A percentile compares a stretch with the other conserved stretches of the same genome.
phyloP scores from a whole-genome alignment of 2,888 invertebrate genomes.

The Aphidius colemani region DNA sequence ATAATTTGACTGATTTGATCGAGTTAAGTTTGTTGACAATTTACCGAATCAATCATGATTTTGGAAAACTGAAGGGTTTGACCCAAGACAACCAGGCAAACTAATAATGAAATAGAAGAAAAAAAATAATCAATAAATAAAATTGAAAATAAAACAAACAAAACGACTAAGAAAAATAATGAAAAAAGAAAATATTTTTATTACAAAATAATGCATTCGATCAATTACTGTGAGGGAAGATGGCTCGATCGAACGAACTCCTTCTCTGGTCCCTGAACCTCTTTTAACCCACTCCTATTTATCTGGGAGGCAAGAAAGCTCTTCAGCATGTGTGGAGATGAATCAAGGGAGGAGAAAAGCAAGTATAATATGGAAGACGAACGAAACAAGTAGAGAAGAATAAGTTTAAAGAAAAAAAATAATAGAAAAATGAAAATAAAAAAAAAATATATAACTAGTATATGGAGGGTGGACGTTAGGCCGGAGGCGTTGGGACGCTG shows the following conservation, averaged over 20 bases:
- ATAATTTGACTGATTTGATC: not conserved
- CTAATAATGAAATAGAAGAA: not conserved
- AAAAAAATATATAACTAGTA: not conserved
- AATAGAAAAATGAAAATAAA: too few relatives aligned
- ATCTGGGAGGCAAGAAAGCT: too few relatives aligned
- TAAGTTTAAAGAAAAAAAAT: conserved; percentile 14
- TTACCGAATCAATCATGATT: too few relatives aligned
- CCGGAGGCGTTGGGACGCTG: conserved; percentile 16
- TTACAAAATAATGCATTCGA: not conserved
- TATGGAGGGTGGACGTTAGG: conserved; percentile 16
- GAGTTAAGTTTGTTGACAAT: too few relatives aligned
- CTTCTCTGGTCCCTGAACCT: conserved; percentile 1
- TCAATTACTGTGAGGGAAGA: too few relatives aligned
- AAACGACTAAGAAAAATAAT: too few relatives aligned
- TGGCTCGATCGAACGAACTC: conserved; percentile 14
- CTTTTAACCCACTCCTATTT: too few relatives aligned
- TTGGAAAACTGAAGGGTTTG: too few relatives aligned
- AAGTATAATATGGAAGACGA: conserved; percentile 30
- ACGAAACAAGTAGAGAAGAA: conserved; percentile 49
- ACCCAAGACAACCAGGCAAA: too few relatives aligned
- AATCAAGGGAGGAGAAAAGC: conserved; percentile 34
- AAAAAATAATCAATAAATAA: not conserved
- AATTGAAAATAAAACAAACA: too few relatives aligned
- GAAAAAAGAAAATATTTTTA: not conserved
- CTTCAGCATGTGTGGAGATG: too few relatives aligned